Base-by-base conservation (phyloP, 2,888 invertebrate genomes). In the Cryptophagus acutangulus region DNA sequence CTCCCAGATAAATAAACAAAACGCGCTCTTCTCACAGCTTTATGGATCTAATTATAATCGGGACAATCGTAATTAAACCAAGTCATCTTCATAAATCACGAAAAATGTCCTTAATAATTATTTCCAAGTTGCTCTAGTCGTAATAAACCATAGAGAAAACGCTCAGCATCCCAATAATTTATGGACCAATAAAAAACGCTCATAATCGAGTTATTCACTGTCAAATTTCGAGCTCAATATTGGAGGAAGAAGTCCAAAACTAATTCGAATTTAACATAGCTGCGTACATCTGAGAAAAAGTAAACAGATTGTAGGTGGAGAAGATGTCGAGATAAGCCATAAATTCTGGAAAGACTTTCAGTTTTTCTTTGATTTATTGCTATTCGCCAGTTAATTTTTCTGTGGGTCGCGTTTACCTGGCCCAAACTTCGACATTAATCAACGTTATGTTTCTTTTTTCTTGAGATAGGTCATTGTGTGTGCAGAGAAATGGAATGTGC, bases 261-360 rank as follows among this genome's bases (percentile, higher is more conserved):
- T 43, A 43, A 43, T 43, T 43, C 43, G 43, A 40, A 36, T 43
- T 40, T 40, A 36, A 40, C 43, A 15, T 40, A 40, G 36, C 39
- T 31, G 28, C 18, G 29, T 28, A 46, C 41, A 35, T 34, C 40
- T 30, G 16, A 52, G 47, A 52, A 55, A 20, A 53, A 53, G 57
- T 63, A 61, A 63, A 61, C 60, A 61, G 50, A 59, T 61, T 55
- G 61, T 60, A 57, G 63, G 63, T 57, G 62, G 63, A 53, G 57
- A 42, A 55, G 52, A 45, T 55, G 59, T 59, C 61, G 46, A 52
- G 51, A 57, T 50, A 44, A 46, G 46, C 51, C 42, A 62, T 61
- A 62, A 63, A 62, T 61, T 55, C 48, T 43, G 41, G n/a, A 46
- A 41, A 55, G 57, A 59, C 53, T 59, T 61, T 61, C 59, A 58